phyloP scores from a whole-genome alignment of 1,140 invertebrate genomes.

The Drosophila sproati region DNA sequence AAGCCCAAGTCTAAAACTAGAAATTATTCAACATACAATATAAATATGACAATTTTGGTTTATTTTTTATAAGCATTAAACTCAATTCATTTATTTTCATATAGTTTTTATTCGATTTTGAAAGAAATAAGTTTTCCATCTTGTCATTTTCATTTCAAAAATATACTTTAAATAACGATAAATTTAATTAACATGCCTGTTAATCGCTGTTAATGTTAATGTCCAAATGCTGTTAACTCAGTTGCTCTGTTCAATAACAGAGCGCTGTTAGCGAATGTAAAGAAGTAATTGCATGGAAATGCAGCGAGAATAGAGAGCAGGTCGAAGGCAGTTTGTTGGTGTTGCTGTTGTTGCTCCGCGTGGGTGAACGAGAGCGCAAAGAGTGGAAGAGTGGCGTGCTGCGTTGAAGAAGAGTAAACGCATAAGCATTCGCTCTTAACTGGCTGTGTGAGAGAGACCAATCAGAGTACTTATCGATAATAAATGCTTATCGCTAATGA shows the following conservation, averaged over 20 bases:
- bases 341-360: constrained; percentile 7
- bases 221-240: constrained; percentile 3
- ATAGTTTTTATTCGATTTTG: too few species aligned
- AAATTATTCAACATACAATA: too few species aligned
- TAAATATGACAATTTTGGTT: too few species aligned
- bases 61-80: too few species aligned
- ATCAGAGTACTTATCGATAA: constrained; percentile 41
- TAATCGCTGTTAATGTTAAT: constrained; percentile 7
- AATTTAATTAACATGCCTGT: constrained; percentile 1
- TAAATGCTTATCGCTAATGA: constrained; percentile 9
- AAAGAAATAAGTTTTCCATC: background rate
- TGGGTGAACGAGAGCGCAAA: constrained; percentile 23
- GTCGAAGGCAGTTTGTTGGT: background rate
- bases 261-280: background rate
- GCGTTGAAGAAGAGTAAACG: constrained; percentile 14
- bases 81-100: background rate
- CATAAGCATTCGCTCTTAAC: constrained; percentile 18
- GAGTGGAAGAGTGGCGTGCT: constrained; percentile 9
- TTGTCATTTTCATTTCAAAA: background rate
- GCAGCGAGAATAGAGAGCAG: constrained; percentile 38
- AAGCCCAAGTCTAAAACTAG: too few species aligned
- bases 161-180: constrained; percentile 36
- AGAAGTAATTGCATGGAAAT: constrained; percentile 27
- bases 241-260: background rate
- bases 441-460: constrained; percentile 6